phyloP scores from a whole-genome alignment of 2,888 invertebrate genomes.

The Meganola albula region DNA sequence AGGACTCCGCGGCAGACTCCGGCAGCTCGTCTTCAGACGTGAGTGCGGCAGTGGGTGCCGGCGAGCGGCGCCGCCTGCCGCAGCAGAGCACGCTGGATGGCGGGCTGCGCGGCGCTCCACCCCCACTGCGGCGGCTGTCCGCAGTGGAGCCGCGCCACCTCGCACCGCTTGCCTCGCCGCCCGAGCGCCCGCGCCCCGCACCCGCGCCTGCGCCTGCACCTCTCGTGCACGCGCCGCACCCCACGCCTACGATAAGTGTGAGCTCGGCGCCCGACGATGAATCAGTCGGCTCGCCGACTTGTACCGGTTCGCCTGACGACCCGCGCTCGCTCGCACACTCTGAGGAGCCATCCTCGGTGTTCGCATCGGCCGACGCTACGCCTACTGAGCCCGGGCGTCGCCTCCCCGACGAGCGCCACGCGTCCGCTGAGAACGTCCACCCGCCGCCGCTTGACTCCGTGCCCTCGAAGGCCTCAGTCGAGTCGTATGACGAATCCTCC shows the following conservation, averaged over 20 bases:
- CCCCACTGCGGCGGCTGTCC: conserved; percentile 61
- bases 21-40: conserved; percentile 87
- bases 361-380: conserved; percentile 63
- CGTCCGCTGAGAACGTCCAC: conserved; percentile 21
- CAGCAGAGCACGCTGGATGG: conserved; percentile 84
- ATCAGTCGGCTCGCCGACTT: conserved; percentile 43
- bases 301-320: conserved; percentile 52
- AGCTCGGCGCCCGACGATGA: conserved; percentile 83
- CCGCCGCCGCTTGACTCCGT: conserved; percentile 24
- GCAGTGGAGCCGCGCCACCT: conserved; percentile 78
- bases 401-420: conserved; percentile 24
- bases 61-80: conserved; percentile 80
- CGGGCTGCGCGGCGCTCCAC: conserved; percentile 73
- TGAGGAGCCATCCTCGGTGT: conserved; percentile 67
- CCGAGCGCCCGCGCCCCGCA: conserved; percentile 52
- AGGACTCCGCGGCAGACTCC: conserved; percentile 83
- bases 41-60: conserved; percentile 73
- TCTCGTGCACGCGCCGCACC: conserved; percentile 45
- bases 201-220: conserved; percentile 43
- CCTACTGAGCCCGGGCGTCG: conserved; percentile 50
- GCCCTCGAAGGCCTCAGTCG: conserved; percentile 19
- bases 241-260: conserved; percentile 80
- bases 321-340: conserved; percentile 56
- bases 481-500: conserved; percentile 34
- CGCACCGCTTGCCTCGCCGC: conserved; percentile 70